phyloP scores from a whole-genome alignment of 2,797 vertebrate genomes.

The Myotis findleyi region DNA sequence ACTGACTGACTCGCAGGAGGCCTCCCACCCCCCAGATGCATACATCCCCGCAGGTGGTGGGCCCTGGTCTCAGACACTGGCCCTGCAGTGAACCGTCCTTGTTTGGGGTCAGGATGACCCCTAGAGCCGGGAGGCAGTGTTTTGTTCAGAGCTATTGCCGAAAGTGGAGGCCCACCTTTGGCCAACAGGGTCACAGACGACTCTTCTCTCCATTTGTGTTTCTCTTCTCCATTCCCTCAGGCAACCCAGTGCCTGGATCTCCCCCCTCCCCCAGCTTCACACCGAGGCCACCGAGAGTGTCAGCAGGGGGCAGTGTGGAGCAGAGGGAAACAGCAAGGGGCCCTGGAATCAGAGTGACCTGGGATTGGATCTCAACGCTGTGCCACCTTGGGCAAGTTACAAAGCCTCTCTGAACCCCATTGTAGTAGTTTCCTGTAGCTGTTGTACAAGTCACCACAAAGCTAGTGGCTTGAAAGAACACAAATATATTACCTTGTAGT shows the following conservation, averaged over 20 bases:
- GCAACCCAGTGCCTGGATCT: neutral
- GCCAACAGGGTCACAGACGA: neutral
- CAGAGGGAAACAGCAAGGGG: neutral
- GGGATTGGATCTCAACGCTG: neutral
- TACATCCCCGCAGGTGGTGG: rapidly evolving
- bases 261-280: no score
- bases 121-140: neutral
- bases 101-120: neutral
- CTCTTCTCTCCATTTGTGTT: neutral
- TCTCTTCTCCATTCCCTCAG: neutral
- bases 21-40: neutral
- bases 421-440: neutral
- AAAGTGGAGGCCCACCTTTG: neutral
- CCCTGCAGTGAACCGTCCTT: neutral
- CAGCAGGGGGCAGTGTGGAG: neutral
- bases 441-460: neutral
- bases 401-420: neutral
- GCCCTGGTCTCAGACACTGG: neutral
- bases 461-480: neutral
- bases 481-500: neutral
- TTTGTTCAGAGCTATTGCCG: neutral
- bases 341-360: neutral
- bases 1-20: no score
- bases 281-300: neutral
- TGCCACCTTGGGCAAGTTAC: neutral